Percentiles rank a stretch among this genome's conserved stretches.
Evolutionary conservation across 2,113 vertebrate species (phyloP).

Genomic region (Dermatemys mawii): DNA sequence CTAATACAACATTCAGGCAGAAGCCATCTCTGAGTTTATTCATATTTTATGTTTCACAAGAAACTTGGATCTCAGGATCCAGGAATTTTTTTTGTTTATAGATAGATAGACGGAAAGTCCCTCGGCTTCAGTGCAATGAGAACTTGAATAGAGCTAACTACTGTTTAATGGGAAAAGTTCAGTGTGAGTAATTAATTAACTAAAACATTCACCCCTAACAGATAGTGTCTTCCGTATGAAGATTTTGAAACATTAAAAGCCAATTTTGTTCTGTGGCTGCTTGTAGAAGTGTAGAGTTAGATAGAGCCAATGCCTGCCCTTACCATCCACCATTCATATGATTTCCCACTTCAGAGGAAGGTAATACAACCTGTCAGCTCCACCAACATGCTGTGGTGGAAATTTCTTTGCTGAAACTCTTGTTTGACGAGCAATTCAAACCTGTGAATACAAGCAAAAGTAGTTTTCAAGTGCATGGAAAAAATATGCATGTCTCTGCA

Average conservation of each 20-base stretch:
- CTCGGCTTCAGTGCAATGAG: accelerated
- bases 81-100: accelerated
- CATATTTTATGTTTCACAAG: accelerated
- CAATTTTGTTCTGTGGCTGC: accelerated
- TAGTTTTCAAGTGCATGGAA: not conserved
- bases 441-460: accelerated
- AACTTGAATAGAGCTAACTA: not conserved
- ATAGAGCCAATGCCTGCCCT: not conserved
- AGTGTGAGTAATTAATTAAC: accelerated
- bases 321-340: no score
- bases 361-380: not conserved
- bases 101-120: accelerated
- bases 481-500: accelerated
- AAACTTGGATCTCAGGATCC: accelerated
- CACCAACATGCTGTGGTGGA: not conserved
- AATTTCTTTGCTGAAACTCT: accelerated
- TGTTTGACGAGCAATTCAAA: not conserved
- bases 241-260: not conserved
- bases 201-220: no score
- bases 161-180: accelerated
- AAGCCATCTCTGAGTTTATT: accelerated
- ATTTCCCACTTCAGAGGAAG: not conserved
- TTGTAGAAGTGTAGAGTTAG: not conserved
- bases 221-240: no score
- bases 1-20: accelerated